Percentiles rank a stretch among this genome's conserved stretches.
phyloP scores from a whole-genome alignment of 1,140 invertebrate genomes.

The Drosophila nebulosa region DNA sequence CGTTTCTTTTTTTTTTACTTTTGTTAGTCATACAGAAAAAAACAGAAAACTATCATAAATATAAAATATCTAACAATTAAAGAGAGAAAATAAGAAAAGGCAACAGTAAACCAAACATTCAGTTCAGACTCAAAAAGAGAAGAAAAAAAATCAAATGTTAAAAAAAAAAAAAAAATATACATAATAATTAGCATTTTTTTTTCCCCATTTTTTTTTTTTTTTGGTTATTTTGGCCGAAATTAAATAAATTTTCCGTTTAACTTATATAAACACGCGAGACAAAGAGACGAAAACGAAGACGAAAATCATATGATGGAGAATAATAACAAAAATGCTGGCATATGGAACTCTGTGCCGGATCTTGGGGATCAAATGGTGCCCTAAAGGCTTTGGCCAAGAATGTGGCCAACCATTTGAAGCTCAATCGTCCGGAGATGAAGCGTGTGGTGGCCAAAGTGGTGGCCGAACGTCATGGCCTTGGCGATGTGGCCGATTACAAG shows the following conservation, averaged over 20 bases:
- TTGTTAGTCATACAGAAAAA: neutral
- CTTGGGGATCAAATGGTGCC: slow-evolving; percentile 50
- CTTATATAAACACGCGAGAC: too few species aligned
- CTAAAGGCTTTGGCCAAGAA: slow-evolving; percentile 55
- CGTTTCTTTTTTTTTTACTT: neutral
- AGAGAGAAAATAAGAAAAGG: neutral
- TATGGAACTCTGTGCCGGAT: slow-evolving; percentile 47
- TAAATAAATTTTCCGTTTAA: neutral
- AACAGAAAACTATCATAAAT: neutral
- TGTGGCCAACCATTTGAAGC: slow-evolving; percentile 45
- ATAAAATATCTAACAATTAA: too few species aligned
- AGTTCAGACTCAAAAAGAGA: neutral
- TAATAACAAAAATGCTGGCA: neutral
- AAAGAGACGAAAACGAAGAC: too few species aligned
- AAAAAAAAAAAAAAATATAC: neutral
- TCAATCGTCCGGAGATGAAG: slow-evolving; percentile 41
- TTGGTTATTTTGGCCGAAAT: too few species aligned
- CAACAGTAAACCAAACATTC: neutral
- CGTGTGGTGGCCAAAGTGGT: slow-evolving; percentile 64
- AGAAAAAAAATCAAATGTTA: too few species aligned
- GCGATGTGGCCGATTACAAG: slow-evolving; percentile 53
- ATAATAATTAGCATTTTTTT: too few species aligned
- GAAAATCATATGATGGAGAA: slow-evolving; percentile 7
- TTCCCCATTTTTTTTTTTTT: too few species aligned
- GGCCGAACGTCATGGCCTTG: slow-evolving; percentile 47